phyloP scores from a whole-genome alignment of 2,888 invertebrate species.

The Athetis lepigone region DNA sequence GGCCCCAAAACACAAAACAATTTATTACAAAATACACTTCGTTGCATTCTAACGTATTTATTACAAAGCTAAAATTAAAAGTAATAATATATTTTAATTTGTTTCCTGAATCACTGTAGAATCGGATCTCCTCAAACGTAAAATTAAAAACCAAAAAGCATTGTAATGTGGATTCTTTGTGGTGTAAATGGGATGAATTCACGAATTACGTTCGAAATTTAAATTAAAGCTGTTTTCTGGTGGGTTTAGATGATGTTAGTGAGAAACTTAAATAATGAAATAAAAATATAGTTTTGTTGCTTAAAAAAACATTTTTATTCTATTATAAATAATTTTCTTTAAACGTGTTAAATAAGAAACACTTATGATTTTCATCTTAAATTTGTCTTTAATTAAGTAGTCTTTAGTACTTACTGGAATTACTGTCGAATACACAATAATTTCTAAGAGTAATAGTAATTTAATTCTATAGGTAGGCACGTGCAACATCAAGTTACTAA shows the following conservation, averaged over 20 bases:
- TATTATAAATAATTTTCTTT: no score
- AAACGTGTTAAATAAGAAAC: no score
- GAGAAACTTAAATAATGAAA: conserved; percentile 15
- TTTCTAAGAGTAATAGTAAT: conserved; percentile 25
- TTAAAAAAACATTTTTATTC: no score
- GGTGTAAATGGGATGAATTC: conserved; percentile 72
- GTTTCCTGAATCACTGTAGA: conserved; percentile 51
- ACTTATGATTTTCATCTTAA: no score
- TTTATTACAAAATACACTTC: conserved; percentile 3
- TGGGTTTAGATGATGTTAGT: conserved; percentile 42
- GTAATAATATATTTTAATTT: conserved; percentile 62
- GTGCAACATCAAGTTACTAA: conserved; percentile 11
- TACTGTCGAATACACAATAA: conserved; percentile 19
- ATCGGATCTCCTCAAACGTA: conserved; percentile 67
- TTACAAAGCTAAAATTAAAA: background rate
- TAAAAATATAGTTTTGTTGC: no score
- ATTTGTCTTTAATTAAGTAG: no score
- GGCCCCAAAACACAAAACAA: no score
- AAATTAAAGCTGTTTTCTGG: conserved; percentile 63
- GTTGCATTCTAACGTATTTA: conserved; percentile 37
- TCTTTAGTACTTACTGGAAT: no score
- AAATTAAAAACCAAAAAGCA: conserved; percentile 72
- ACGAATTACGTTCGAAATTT: conserved; percentile 71
- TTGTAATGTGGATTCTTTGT: conserved; percentile 75
- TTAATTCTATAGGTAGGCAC: conserved; percentile 34